phyloP scores from a whole-genome alignment of 1,140 invertebrate species.

The Leucophenga varia region DNA sequence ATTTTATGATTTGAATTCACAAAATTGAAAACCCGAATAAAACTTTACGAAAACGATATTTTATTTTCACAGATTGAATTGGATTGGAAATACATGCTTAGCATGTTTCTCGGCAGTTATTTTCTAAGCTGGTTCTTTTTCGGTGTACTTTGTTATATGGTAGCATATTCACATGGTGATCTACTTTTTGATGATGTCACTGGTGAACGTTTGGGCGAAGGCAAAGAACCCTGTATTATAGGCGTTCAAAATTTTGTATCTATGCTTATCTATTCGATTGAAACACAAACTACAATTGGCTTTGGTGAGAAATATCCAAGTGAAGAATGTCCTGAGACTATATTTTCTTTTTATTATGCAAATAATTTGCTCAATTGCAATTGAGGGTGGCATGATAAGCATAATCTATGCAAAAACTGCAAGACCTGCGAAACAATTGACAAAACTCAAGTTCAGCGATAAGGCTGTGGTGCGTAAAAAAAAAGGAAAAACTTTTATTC shows the following conservation, averaged over 20 bases:
- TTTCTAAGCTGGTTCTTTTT: constrained; percentile 62
- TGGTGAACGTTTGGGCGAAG: constrained; percentile 42
- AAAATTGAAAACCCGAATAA: no score
- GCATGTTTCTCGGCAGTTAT: constrained; percentile 59
- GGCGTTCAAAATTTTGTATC: constrained; percentile 61
- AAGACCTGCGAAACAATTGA: constrained; percentile 59
- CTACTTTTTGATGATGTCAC: constrained; percentile 43
- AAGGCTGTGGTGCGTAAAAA: constrained; percentile 60
- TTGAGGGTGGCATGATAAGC: constrained; percentile 63
- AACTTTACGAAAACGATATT: no score
- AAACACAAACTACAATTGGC: constrained; percentile 69
- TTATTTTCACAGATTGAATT: constrained; percentile 58
- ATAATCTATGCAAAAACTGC: constrained; percentile 65
- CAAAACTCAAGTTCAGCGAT: constrained; percentile 63
- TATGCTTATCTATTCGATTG: constrained; percentile 64
- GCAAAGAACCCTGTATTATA: constrained; percentile 55
- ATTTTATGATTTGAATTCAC: no score
- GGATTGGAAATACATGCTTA: constrained; percentile 64
- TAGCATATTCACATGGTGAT: constrained; percentile 60
- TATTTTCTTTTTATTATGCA: constrained; percentile 69
- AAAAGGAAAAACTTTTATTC: neutral
- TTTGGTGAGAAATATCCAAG: constrained; percentile 76
- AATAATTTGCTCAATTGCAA: constrained; percentile 61
- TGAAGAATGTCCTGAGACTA: constrained; percentile 80
- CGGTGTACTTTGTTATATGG: constrained; percentile 60